Percentiles rank a stretch among this genome's conserved stretches.
Evolutionary conservation across 2,797 vertebrate species (phyloP).

Genomic region (Ctenochaetus hawaiiensis): DNA sequence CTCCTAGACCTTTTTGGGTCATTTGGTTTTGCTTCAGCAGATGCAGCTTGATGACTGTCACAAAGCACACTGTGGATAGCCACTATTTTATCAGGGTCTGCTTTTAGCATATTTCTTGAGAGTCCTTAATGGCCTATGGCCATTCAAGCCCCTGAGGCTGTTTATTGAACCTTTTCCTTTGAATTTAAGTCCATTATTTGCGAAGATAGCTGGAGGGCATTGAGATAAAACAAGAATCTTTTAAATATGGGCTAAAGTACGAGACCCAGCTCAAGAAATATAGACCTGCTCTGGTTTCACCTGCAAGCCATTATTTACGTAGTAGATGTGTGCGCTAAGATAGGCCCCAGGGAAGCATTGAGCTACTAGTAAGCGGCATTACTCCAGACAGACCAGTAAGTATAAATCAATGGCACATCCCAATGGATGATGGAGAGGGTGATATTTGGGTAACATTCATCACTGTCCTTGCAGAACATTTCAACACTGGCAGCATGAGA

Average conservation of each 20-base stretch:
- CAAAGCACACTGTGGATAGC: not conserved
- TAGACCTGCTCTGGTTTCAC: slow-evolving; percentile 59
- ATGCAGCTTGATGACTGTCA: slow-evolving; percentile 9
- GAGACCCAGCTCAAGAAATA: slow-evolving; percentile 51
- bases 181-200: slow-evolving; percentile 50
- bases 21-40: slow-evolving; percentile 6
- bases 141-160: slow-evolving; percentile 19
- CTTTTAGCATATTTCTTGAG: slow-evolving; percentile 36
- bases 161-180: slow-evolving; percentile 51
- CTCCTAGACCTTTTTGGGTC: slow-evolving; percentile 21
- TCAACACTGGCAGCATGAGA: slow-evolving; percentile 57
- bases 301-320: slow-evolving; percentile 71
- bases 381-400: slow-evolving; percentile 67
- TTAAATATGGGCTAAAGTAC: slow-evolving; percentile 48
- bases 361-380: slow-evolving; percentile 68
- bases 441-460: slow-evolving; percentile 74
- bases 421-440: slow-evolving; percentile 70
- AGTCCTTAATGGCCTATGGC: slow-evolving; percentile 23
- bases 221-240: slow-evolving; percentile 32
- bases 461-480: slow-evolving; percentile 65
- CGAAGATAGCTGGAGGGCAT: slow-evolving; percentile 38
- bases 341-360: slow-evolving; percentile 61
- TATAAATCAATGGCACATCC: slow-evolving; percentile 78
- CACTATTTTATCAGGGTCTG: slow-evolving; percentile 30
- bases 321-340: slow-evolving; percentile 49